Evolutionary conservation across 2,113 vertebrate species (phyloP), one percentile per base, ranked within the genome.

Genomic region (Erinaceus europaeus): DNA sequence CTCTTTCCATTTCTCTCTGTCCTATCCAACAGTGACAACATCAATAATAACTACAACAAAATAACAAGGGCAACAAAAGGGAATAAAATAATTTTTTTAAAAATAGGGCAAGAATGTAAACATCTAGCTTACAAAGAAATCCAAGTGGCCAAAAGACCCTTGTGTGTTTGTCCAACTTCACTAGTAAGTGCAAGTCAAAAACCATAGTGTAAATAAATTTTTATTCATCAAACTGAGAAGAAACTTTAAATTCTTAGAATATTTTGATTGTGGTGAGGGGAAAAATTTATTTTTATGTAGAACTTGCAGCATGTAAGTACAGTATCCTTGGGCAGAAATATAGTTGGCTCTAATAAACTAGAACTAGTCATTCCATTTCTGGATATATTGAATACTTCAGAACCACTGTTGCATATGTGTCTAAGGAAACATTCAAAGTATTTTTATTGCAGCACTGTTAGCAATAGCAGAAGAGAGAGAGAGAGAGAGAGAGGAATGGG

Each of bases 121-220:
- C 17, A 46, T 34, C 27, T 57, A 64, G 72, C 72, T 91, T 18
- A 72, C 72, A 77, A 42, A 36, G n/a, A 75, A 75, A 85, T 40
- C 21, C 46, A 40, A 50, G 40, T 69, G 38, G 61, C 29, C 74
- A 83, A 74, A 13, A 48, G 36, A 57, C 50, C 29, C 23, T 20
- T 11, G 6, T 62, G 27, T 69, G 73, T 68, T 55, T 40, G 10
- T 81, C 2, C 34, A 59, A 59, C 17, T 84, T 87, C 21, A 40
- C 40, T 52, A 40, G 9, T 67, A 53, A 32, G 46, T 40, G 36
- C 27, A 84, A 82, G 76, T 67, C 5, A 67, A 53, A 84, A 77
- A 11, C 46, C 4, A 55, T 9, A 75, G 46, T 17, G 21, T 6
- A 48, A 84, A 52, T 65, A 62, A 29, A 21, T 62, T 69, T 40